Base-by-base conservation (phyloP, 37 sponge, comb jelly and placozoan genomes). In the Chondrilla cf. caribensis region DNA sequence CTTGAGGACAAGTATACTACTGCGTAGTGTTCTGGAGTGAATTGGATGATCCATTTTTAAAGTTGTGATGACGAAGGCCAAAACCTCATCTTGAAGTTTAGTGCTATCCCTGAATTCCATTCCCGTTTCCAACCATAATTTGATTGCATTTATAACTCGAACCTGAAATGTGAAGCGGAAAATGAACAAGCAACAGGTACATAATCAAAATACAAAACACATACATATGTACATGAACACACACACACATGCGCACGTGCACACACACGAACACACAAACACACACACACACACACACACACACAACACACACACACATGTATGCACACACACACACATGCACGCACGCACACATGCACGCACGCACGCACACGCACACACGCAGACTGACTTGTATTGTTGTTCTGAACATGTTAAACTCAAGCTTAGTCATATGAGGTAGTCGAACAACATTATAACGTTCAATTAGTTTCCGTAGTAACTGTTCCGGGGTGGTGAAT, bases 71-170 rank as follows among this genome's bases (percentile, higher is more conserved):
- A 91, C 70, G 41, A 95, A 95, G 43, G 81, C 73, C 65, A 95
- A 82, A 15, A 95, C 79, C 33, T 83, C 79, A 18, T 84, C 44
- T 58, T 92, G 92, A 9, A 95, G 88, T 2, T 68, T 33, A 31
- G 78, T 54, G 73, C 85, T 90, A 77, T 95, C 96, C 89, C 84
- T 84, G 77, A 97, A 97, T 54, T 97, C 97, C 24, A 87, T 84
- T 70, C 94, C 90, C 33, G 85, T 81, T 19, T 92, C 94, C 32
- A 97, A 86, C 97, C 97, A 97, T 54, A 97, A 68, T 54, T 82
- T 89, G 59, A 97, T 81, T 41, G 94, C 92, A 77, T 97, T 97
- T 86, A 97, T 94, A 28, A 94, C 94, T 25, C 97, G 82, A 22
- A 87, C 88, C 84, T 84, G 73, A 24, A 54, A 70, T 7, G 5